phyloP scores from a whole-genome alignment of 2,888 invertebrate species.

The Cosmia pyralina region DNA sequence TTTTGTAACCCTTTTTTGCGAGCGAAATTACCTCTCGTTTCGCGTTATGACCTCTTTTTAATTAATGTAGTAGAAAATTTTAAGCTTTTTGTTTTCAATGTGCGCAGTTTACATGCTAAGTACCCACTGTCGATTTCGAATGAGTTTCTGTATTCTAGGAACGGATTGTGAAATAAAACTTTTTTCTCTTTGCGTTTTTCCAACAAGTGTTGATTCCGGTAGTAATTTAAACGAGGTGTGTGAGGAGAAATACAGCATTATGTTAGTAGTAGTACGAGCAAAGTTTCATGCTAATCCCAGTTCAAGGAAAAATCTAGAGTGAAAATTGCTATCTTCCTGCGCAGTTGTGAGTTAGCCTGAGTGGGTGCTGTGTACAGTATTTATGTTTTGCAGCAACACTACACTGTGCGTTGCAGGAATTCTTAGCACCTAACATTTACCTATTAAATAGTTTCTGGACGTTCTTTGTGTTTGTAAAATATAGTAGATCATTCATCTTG shows the following conservation, averaged over 20 bases:
- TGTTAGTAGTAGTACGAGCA: slow-evolving; percentile 23
- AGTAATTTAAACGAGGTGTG: slow-evolving; percentile 21
- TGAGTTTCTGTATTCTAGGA: slow-evolving; percentile 28
- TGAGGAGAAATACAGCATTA: slow-evolving; percentile 9
- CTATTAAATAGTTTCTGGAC: background rate
- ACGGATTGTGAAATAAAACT: slow-evolving; percentile 24
- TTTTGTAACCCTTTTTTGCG: slow-evolving; percentile 41
- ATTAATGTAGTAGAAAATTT: slow-evolving; percentile 58
- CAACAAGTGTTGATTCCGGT: slow-evolving; percentile 29
- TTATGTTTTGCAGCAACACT: slow-evolving; percentile 30
- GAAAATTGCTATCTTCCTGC: slow-evolving; percentile 46
- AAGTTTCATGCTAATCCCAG: slow-evolving; percentile 35
- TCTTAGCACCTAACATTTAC: background rate
- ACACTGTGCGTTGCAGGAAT: slow-evolving; percentile 13
- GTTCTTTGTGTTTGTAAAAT: background rate
- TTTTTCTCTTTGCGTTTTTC: slow-evolving; percentile 26
- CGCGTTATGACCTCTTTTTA: slow-evolving; percentile 59
- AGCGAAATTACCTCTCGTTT: slow-evolving; percentile 56
- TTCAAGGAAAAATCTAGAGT: slow-evolving; percentile 42
- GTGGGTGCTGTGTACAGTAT: slow-evolving; percentile 14
- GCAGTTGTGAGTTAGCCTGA: slow-evolving; percentile 38
- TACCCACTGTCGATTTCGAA: slow-evolving; percentile 45
- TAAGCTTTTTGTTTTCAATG: slow-evolving; percentile 45
- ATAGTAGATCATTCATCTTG: no score
- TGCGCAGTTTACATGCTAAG: slow-evolving; percentile 52